Evolutionary conservation across 1,140 invertebrate species (phyloP).

Genomic region (Lucilia cuprina): DNA sequence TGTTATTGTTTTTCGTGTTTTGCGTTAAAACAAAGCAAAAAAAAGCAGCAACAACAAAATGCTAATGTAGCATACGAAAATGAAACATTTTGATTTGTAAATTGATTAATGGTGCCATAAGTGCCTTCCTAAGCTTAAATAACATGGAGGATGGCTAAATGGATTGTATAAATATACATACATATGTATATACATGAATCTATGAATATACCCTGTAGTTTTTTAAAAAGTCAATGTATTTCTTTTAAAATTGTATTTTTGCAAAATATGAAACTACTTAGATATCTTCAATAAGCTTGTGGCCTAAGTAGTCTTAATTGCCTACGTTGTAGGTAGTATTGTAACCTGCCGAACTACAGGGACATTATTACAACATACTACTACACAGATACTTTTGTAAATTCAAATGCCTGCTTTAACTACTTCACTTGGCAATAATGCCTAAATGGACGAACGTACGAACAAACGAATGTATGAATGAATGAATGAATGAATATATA

Average conservation of each 20-base stretch:
- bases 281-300: no score
- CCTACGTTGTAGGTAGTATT: no score
- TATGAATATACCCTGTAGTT: not conserved
- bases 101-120: slow-evolving; percentile 35
- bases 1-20: not conserved
- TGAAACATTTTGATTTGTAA: slow-evolving; percentile 34
- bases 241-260: no score
- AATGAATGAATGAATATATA: not conserved
- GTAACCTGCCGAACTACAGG: no score
- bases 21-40: not conserved
- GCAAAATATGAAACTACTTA: no score
- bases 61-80: slow-evolving; percentile 10
- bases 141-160: slow-evolving; percentile 1
- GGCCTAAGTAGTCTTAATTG: no score
- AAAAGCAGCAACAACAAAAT: not conserved
- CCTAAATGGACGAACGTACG: not conserved
- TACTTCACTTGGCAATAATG: not conserved
- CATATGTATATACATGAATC: not conserved
- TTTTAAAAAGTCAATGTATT: no score
- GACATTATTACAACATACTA: no score
- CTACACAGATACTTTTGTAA: not conserved
- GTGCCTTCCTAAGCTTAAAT: slow-evolving; percentile 29
- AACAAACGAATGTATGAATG: not conserved
- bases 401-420: not conserved
- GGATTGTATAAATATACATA: not conserved